Base-by-base conservation (phyloP, 2,888 invertebrate genomes). In the Polydrusus tereticollis region DNA sequence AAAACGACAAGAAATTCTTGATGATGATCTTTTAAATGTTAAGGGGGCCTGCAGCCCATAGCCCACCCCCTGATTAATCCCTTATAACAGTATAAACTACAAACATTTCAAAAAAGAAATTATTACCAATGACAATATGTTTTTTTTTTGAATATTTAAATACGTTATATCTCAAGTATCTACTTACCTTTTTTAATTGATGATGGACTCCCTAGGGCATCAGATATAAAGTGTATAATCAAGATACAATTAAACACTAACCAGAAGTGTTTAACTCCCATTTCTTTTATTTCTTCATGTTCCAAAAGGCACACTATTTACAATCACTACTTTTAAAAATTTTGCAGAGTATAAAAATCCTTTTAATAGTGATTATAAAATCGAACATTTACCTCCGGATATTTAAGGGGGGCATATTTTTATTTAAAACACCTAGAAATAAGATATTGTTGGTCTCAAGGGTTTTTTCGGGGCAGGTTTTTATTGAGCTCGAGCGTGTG, bases 171-270 rank as follows among this genome's bases (percentile, higher is more conserved):
- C 10, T 45, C 12, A 36, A 8, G 6, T 33, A 8, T 16, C 5
- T 21, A 68, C 73, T 71, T 68, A 74, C 71, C 21, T 64, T 69
- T 62, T 64, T 74, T 74, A 12, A 74, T 38, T 7, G 74, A 55
- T 6, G 74, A 62, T 38, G 74, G 62, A 43, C 47, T 70, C 14
- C 60, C 73, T 21, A 55, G 60, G 26, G 57, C 29, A 47, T 59
- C 58, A 10, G 55, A 62, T 43, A 72, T 18, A 64, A 63, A 43
- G 8, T 45, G 18, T 26, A 62, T 36, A 47, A 67, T 64, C 33
- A 72, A 23, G 23, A 72, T 16, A 18, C 55, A 45, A 58, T 63
- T 58, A 63, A 57, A 47, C 62, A 72, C 57, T 36, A 72, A 64
- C 62, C 52, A 68, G 62, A 72, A 63, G 14, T 41, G 43, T 50